phyloP scores from a whole-genome alignment of 2,888 invertebrate genomes.

The Drosophila mimetica region DNA sequence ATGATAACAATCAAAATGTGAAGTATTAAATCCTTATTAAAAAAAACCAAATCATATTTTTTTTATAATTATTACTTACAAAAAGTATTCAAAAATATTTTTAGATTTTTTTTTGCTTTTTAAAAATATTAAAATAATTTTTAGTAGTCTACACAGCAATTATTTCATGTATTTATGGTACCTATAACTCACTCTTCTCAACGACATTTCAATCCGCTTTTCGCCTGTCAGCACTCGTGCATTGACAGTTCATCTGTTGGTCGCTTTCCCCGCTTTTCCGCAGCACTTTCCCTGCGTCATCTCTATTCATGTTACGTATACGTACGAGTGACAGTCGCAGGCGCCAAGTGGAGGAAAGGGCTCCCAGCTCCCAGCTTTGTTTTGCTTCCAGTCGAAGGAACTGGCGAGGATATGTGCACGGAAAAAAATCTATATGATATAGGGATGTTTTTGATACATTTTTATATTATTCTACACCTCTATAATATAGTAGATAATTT shows the following conservation, averaged over 20 bases:
- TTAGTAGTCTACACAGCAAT: too few species aligned
- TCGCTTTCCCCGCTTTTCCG: background rate
- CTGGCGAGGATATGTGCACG: background rate
- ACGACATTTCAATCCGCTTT: constrained; percentile 5
- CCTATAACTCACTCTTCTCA: background rate
- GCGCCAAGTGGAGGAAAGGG: background rate
- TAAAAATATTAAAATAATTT: too few species aligned
- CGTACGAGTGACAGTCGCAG: constrained; percentile 22
- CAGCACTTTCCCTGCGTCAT: constrained; percentile 44
- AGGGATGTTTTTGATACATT: background rate
- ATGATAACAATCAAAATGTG: too few species aligned
- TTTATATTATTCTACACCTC: background rate
- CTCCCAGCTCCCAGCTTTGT: constrained; percentile 8
- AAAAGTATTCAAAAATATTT: too few species aligned
- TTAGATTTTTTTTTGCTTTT: too few species aligned
- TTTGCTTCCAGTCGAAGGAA: constrained; percentile 23
- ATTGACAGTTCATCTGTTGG: constrained; percentile 11
- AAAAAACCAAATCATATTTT: too few species aligned
- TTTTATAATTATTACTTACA: too few species aligned
- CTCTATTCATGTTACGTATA: constrained; percentile 61
- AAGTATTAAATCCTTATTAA: too few species aligned
- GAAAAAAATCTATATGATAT: background rate
- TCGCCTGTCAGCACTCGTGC: constrained; percentile 1
- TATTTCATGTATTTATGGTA: too few species aligned
- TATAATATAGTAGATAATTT: too few species aligned